Evolutionary conservation across 2,888 invertebrate genomes (phyloP), one percentile per base, ranked within the genome.

Genomic region (Exephanes ischioxanthus): DNA sequence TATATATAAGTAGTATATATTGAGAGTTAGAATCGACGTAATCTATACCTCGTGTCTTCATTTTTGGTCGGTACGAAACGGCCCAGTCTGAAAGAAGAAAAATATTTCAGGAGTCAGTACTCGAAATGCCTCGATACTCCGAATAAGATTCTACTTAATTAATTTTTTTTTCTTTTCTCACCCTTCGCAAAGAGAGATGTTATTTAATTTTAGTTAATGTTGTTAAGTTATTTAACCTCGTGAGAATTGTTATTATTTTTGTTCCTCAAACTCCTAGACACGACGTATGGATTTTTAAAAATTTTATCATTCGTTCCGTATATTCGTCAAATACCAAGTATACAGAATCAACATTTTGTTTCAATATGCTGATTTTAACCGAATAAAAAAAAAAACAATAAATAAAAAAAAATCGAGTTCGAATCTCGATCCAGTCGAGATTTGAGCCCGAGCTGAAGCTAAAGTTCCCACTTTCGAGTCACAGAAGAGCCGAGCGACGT

Each of bases 21-120:
- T 61, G 51, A 61, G 68, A 78, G 19, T 67, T 51, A 58, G 73
- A 80, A 68, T 80, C 72, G 80, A 72, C 77, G 81, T 63, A 78
- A 84, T 86, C 77, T 88, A 81, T 91, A 91, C 90, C 91, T 90
- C 89, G 91, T 90, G 88, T 90, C 90, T 87, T 90, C 90, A 90
- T 90, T 90, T 91, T 91, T 90, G 87, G 87, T 89, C 89, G 88
- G 85, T 89, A 90, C 89, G 90, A 89, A 86, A 91, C 89, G 89
- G 89, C 91, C 90, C 90, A 91, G 90, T 90, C 90, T 91, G 90
- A 90, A 91, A 91, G 89, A 90, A 91, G 83, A 87, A 90, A 90
- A 91, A 90, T 89, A 90, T 85, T 89, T 88, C 86, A 89, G 88
- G 84, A 88, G 86, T 88, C 82, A 88, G 84, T 87, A 84, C 79